Evolutionary conservation across 2,113 vertebrate genomes (phyloP), one percentile per base, ranked within the genome.

Genomic region (Muntiacus reevesi): DNA sequence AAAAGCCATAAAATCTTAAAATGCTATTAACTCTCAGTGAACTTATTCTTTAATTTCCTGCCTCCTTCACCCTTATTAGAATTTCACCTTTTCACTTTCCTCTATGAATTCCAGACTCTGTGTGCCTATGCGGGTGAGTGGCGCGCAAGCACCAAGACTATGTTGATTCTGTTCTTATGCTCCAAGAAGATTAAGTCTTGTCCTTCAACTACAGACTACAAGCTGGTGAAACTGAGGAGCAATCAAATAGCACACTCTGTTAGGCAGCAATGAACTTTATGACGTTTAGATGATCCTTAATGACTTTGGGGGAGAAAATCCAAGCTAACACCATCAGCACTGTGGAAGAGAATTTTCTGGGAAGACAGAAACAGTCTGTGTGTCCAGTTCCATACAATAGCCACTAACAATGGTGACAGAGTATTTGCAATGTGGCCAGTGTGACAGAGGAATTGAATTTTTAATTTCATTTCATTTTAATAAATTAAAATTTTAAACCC

Each of bases 1-100:
- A 90, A 40, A 97, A 95, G 45, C 90, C 84, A 82, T 74, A 54
- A 96, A 96, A 89, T 81, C n/a, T 67, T 95, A 81, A 45, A 94
- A 95, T 94, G 25, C 76, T 64, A 40, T 89, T 91, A 90, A 84
- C 74, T 87, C 76, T n/a, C 15, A 89, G 43, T 83, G 79, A 95
- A 88, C 14, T 89, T 89, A 88, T 14, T 83, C 12, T 88, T 96
- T 87, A 59, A 88, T 89, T 95, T 94, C 62, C 87, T 91, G 50
- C 52, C 62, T 92, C 59, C 76, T 36, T 95, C 55, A 79, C 40
- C 86, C 76, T 64, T 83, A 89, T 1, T 67, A 54, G 67, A 84
- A 50, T 87, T 82, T 85, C 62, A 79, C 52, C 67, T 97, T 91
- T 79, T 74, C 52, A 40, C 74, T 88, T 57, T 79, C 40, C 59